Evolutionary conservation across 2,113 vertebrate species (phyloP).

Genomic region (Syrmaticus mikado): DNA sequence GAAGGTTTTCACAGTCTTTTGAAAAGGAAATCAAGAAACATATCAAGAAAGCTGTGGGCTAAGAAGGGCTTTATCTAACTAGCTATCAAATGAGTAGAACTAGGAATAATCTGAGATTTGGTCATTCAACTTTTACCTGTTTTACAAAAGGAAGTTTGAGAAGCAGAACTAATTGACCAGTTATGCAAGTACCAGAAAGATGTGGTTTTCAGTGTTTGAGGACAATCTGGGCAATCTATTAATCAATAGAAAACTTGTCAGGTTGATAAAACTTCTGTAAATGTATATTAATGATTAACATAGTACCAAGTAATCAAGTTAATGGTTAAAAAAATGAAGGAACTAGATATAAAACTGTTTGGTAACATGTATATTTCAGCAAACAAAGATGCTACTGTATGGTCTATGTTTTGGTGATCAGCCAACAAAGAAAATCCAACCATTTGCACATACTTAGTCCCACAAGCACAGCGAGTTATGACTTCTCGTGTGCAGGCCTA

Average conservation of each 20-base stretch:
- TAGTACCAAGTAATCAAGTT: slow-evolving; percentile 73
- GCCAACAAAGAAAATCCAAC: slow-evolving; percentile 87
- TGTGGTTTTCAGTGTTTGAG: slow-evolving; percentile 59
- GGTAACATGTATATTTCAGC: slow-evolving; percentile 74
- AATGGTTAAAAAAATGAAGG: slow-evolving; percentile 75
- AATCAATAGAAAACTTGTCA: slow-evolving; percentile 75
- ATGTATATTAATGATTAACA: slow-evolving; percentile 76
- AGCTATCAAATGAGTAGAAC: slow-evolving; percentile 71
- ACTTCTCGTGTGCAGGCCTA: slow-evolving; percentile 84
- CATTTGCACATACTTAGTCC: slow-evolving; percentile 81
- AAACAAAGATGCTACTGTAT: slow-evolving; percentile 77
- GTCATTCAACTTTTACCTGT: slow-evolving; percentile 71
- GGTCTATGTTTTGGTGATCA: slow-evolving; percentile 77
- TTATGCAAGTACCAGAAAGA: slow-evolving; percentile 77
- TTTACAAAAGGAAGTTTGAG: slow-evolving; percentile 72
- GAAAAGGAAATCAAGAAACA: slow-evolving; percentile 66
- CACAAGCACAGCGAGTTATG: slow-evolving; percentile 79
- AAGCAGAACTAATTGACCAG: slow-evolving; percentile 70
- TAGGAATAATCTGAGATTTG: slow-evolving; percentile 72
- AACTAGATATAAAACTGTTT: slow-evolving; percentile 77
- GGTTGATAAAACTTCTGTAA: slow-evolving; percentile 70
- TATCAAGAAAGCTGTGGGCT: slow-evolving; percentile 66
- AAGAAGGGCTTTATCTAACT: slow-evolving; percentile 70
- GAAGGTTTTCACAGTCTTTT: slow-evolving; percentile 69
- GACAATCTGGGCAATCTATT: slow-evolving; percentile 72